These are phyloP conservation scores for Iguana delicatissima DNA, from an alignment of 2,797 vertebrate genomes.

Conservation along the genomic window DNA sequence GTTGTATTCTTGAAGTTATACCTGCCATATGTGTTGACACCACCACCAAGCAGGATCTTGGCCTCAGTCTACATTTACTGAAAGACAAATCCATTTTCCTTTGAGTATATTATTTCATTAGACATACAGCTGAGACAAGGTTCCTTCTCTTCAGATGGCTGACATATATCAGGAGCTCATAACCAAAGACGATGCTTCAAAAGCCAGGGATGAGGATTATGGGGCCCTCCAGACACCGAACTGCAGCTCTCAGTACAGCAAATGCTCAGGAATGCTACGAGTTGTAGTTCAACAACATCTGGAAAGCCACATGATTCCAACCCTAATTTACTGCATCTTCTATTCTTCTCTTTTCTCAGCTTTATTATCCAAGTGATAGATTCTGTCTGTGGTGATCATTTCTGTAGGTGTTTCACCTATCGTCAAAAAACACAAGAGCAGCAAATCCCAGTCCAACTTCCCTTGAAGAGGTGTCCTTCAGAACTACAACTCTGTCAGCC, in stretches of 20 bases:
- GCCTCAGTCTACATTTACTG: not conserved
- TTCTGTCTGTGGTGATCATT: not conserved
- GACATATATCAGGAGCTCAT: not conserved
- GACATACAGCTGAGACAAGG: not conserved
- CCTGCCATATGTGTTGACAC: too few relatives aligned
- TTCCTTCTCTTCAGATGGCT: not conserved
- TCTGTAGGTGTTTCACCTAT: not conserved
- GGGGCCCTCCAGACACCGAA: too few relatives aligned
- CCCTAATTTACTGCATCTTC: not conserved
- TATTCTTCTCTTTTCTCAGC: not conserved
- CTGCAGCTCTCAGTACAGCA: too few relatives aligned
- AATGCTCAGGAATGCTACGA: too few relatives aligned
- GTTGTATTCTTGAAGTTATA: not conserved
- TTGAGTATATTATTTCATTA: not conserved
- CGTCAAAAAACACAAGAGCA: not conserved
- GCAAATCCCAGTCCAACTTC: not conserved
- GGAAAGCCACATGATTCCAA: too few relatives aligned
- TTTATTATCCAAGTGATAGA: not conserved
- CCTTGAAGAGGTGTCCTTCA: not conserved
- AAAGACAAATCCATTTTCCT: constrained; percentile 13
- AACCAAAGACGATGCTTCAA: not conserved
- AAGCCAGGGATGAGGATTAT: too few relatives aligned
- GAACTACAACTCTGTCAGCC: not conserved
- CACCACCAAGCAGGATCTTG: too few relatives aligned
- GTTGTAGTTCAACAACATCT: too few relatives aligned